Evolutionary conservation across 2,113 vertebrate species (phyloP), one percentile per base, ranked within the genome.

Genomic region (Hippocampus abdominalis): DNA sequence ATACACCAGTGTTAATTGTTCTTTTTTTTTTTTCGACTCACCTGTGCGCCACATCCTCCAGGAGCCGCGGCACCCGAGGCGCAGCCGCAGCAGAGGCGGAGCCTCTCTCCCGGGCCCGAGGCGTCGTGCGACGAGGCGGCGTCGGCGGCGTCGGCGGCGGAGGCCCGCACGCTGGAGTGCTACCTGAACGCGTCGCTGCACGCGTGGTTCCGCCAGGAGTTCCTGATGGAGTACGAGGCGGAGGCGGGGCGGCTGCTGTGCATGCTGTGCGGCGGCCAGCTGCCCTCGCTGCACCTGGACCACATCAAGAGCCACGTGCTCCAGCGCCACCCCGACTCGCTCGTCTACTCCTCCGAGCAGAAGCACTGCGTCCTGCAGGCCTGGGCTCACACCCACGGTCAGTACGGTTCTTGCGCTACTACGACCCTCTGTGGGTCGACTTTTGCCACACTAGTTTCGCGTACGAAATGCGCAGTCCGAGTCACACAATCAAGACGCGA

Each of bases 171-270:
- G 25, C 36, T 93, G 81, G 94, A 96, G 36, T 92, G 93, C 72
- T 95, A 95, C 80, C 90, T 96, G 85, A 96, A 95, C 53, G 93
- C 96, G 79, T 95, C 94, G 18, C 88, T 96, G 84, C 94, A 96
- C 57, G 93, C 92, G 83, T 95, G 95, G 95, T 94, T 96, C 86
- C 92, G 93, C 54, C 93, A 95, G 46, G 95, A 96, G 91, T 96
- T 95, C 87, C 91, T 97, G 83, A 95, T 96, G 94, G 94, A 96
- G 85, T 96, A 95, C n/a, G 94, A 96, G 77, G 92, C 91, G 0
- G 91, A 89, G 80, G 93, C 90, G 0, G 91, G 94, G 71, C 90
- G 92, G 54, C 91, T 96, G 74, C 89, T 94, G 66, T 96, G 95
- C 85, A 95, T 96, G 94, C 94, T 95, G 80, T 96, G 95, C 8